phyloP scores from a whole-genome alignment of 2,113 vertebrate species.

The Petrocephalus zakoni region DNA sequence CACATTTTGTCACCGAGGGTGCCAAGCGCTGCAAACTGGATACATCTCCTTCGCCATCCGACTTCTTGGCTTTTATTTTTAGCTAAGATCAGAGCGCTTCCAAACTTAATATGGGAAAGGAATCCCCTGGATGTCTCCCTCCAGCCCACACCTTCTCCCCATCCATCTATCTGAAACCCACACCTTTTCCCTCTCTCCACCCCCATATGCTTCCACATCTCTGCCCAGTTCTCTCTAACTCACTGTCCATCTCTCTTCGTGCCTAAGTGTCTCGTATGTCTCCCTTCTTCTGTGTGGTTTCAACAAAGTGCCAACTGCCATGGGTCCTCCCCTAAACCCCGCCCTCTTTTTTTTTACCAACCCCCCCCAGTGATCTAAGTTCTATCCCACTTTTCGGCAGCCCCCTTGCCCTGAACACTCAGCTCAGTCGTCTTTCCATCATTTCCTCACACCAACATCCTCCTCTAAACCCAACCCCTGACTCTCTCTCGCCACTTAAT shows the following conservation, averaged over 20 bases:
- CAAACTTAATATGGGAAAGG: conserved; percentile 60
- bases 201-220: background rate
- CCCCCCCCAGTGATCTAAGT: conserved; percentile 33
- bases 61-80: conserved; percentile 59
- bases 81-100: conserved; percentile 52
- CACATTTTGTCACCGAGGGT: conserved; percentile 48
- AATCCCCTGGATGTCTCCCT: conserved; percentile 32
- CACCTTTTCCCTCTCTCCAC: background rate
- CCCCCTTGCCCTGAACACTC: conserved; percentile 11
- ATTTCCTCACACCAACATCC: conserved; percentile 44
- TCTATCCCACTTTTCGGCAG: conserved; percentile 21
- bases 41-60: conserved; percentile 47
- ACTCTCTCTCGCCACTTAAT: conserved; percentile 43
- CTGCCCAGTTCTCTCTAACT: background rate
- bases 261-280: background rate
- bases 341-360: conserved; percentile 23
- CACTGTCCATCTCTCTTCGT: background rate
- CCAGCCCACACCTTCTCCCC: background rate
- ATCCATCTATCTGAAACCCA: conserved; percentile 24
- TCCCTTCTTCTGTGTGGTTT: background rate
- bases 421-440: conserved; percentile 14
- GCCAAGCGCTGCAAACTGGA: conserved; percentile 58
- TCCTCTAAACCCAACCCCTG: conserved; percentile 57
- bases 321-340: conserved; percentile 19
- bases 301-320: conserved; percentile 16